These are phyloP conservation scores for Ectropis crepuscularia DNA, from an alignment of 2,888 invertebrate genomes.

Conservation along the genomic window DNA sequence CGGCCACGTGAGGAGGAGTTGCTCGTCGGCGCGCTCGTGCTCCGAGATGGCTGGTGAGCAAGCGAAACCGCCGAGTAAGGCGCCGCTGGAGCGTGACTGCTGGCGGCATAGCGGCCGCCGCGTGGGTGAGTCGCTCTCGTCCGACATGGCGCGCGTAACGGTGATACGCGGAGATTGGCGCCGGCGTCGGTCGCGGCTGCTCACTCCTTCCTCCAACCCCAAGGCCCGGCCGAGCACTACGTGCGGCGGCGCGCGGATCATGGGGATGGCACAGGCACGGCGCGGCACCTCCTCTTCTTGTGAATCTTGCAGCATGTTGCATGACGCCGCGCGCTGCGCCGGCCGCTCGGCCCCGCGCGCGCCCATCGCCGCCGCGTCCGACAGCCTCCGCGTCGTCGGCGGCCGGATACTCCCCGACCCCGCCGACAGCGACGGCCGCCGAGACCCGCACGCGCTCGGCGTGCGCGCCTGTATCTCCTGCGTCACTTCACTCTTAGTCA, in stretches of 20 bases:
- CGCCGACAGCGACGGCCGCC: conserved; percentile 88
- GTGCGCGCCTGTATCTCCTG: conserved; percentile 93
- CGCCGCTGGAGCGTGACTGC: conserved; percentile 80
- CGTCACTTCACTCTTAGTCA: conserved; percentile 91
- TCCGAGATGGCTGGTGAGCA: conserved; percentile 75
- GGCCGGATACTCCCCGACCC: conserved; percentile 77
- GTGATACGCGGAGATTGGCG: conserved; percentile 88
- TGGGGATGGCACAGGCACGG: conserved; percentile 75
- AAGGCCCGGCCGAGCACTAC: conserved; percentile 86
- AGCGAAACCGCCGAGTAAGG: conserved; percentile 73
- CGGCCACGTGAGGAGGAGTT: conserved; percentile 84
- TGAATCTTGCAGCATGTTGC: conserved; percentile 88
- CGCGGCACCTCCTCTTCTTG: conserved; percentile 71
- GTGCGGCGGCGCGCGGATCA: conserved; percentile 84
- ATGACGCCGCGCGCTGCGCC: conserved; percentile 87
- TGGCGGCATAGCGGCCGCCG: conserved; percentile 77
- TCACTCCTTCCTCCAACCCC: conserved; percentile 75
- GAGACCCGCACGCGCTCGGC: conserved; percentile 90
- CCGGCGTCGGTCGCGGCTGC: conserved; percentile 64
- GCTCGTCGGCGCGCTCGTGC: conserved; percentile 73
- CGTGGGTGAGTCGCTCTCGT: conserved; percentile 87
- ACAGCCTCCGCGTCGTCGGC: conserved; percentile 72
- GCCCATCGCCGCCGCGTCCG: conserved; percentile 78
- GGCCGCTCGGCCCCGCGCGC: conserved; percentile 71
- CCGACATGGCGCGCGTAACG: conserved; percentile 89